A percentile compares a stretch with the other conserved stretches of the same genome.
These are phyloP conservation scores for Moxostoma hubbsi DNA, from an alignment of 2,797 vertebrate genomes.

Conservation along the genomic window DNA sequence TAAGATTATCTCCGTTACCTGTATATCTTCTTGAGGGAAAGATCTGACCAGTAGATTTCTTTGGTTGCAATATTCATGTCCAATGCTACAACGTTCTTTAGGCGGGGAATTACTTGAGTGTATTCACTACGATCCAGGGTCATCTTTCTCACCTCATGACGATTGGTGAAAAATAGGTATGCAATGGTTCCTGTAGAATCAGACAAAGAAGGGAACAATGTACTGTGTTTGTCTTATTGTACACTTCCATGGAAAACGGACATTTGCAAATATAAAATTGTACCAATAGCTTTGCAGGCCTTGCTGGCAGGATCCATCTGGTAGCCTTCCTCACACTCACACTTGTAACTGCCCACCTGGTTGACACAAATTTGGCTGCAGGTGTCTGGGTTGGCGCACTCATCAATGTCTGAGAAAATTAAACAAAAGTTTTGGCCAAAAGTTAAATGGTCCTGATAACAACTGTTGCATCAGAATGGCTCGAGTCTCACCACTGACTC, in stretches of 20 bases:
- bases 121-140: slow-evolving; percentile 88
- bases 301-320: slow-evolving; percentile 82
- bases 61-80: slow-evolving; percentile 84
- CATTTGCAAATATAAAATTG: slow-evolving; percentile 39
- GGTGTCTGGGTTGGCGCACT: slow-evolving; percentile 80
- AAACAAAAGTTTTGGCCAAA: neutral
- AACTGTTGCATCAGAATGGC: neutral
- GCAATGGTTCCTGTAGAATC: slow-evolving; percentile 78
- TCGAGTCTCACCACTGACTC: neutral
- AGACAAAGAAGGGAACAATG: neutral
- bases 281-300: slow-evolving; percentile 86
- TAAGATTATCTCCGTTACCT: slow-evolving; percentile 70
- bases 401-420: slow-evolving; percentile 81
- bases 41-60: slow-evolving; percentile 90
- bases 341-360: slow-evolving; percentile 86
- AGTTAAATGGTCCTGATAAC: neutral
- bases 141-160: slow-evolving; percentile 89
- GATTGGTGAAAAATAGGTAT: slow-evolving; percentile 90
- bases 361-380: slow-evolving; percentile 91
- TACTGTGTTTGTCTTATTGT: neutral
- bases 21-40: slow-evolving; percentile 87
- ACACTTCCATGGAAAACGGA: neutral
- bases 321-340: slow-evolving; percentile 85
- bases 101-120: slow-evolving; percentile 80
- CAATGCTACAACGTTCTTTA: slow-evolving; percentile 86